Conservation (phyloP, 2,888 invertebrate species). For the Caenorhabditis zanzibari region DNA sequence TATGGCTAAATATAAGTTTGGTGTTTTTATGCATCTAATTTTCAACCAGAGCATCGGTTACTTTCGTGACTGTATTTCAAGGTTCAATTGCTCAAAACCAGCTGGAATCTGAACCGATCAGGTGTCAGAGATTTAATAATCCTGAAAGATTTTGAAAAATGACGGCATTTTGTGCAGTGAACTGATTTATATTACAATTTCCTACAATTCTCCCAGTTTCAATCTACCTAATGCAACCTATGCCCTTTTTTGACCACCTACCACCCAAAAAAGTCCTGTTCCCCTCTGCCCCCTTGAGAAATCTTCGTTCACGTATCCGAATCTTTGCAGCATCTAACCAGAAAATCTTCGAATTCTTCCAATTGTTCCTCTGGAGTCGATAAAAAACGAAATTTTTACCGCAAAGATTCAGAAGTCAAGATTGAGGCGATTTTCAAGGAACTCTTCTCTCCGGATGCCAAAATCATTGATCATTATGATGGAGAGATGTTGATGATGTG, state of each 20-base stretch:
- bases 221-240: background rate
- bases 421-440: constrained; percentile 66
- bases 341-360: constrained; percentile 49
- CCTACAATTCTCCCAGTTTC: no score
- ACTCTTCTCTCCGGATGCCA: constrained; percentile 63
- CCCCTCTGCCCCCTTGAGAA: constrained; percentile 1
- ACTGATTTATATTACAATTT: no score
- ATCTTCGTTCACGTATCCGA: background rate
- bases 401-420: constrained; percentile 62
- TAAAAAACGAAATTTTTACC: constrained; percentile 32
- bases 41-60: no score
- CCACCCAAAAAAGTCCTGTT: background rate
- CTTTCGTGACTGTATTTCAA: no score
- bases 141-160: no score
- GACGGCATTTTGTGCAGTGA: no score
- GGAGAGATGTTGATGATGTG: constrained; percentile 42
- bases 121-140: no score
- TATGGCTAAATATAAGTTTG: no score
- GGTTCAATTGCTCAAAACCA: no score
- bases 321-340: constrained; percentile 49
- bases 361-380: constrained; percentile 32
- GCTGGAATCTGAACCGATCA: no score
- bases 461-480: constrained; percentile 62
- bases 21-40: no score
- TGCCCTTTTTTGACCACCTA: background rate